Conservation (phyloP, 2,888 invertebrate genomes). For the Oxyteleia sp. region DNA sequence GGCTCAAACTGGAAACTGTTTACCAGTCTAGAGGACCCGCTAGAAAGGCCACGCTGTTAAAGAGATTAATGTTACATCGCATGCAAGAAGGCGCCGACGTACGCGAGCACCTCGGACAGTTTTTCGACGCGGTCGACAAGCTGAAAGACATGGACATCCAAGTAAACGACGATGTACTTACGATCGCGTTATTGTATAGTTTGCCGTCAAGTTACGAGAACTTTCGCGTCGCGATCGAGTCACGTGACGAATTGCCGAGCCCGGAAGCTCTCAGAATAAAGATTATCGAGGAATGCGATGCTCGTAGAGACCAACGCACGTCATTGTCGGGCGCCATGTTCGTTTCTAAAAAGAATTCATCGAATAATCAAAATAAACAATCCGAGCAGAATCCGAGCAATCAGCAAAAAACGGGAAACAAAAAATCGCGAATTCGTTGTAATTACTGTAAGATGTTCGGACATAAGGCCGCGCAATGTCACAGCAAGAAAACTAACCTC, state of each 20-base stretch:
- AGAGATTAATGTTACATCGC: background rate
- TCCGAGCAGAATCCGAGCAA: background rate
- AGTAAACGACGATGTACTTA: conserved; percentile 3
- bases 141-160: conserved; percentile 1
- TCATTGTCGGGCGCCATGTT: background rate
- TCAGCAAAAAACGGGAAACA: background rate
- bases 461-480: background rate
- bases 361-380: background rate
- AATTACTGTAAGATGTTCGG: background rate
- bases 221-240: too few species aligned
- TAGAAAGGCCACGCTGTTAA: background rate
- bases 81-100: too few species aligned
- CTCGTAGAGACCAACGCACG: background rate
- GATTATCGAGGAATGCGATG: background rate
- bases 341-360: background rate
- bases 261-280: too few species aligned
- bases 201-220: background rate
- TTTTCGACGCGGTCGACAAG: too few species aligned
- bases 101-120: too few species aligned
- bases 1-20: background rate
- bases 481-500: background rate
- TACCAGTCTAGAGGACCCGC: conserved; percentile 18
- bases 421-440: background rate
- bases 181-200: too few species aligned
- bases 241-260: too few species aligned